Conservation (phyloP, 1,140 invertebrate genomes). For the Sesamia nonagrioides region DNA sequence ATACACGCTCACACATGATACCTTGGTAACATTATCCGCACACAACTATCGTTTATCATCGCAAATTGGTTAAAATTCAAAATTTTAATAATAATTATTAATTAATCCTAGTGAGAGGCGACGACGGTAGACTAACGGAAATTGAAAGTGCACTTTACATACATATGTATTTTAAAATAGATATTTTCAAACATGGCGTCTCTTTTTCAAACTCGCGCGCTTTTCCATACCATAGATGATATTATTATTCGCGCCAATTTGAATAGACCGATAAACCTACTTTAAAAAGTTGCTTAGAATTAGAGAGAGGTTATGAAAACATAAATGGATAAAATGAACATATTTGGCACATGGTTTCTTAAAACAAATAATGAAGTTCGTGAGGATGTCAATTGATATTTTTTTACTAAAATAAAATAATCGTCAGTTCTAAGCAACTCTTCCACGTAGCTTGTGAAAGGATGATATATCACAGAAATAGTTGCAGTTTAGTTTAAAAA, state of each 20-base stretch:
- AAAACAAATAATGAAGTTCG: constrained; percentile 39
- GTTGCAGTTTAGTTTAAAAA: constrained; percentile 55
- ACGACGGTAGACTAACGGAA: constrained; percentile 67
- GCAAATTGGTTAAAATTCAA: constrained; percentile 74
- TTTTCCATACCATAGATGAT: constrained; percentile 10
- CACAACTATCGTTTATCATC: constrained; percentile 55
- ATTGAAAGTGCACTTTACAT: constrained; percentile 73
- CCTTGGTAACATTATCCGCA: constrained; percentile 56
- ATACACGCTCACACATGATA: constrained; percentile 57
- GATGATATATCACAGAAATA: constrained; percentile 76
- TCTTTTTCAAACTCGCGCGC: constrained; percentile 23
- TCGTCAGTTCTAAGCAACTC: constrained; percentile 54
- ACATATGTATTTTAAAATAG: constrained; percentile 51
- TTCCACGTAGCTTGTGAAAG: constrained; percentile 57
- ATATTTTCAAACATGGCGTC: constrained; percentile 48
- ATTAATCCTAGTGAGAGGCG: constrained; percentile 71
- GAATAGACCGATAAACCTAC: constrained; percentile 32
- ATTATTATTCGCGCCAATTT: constrained; percentile 36
- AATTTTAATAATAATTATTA: constrained; percentile 67
- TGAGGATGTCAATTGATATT: constrained; percentile 24
- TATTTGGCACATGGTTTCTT: constrained; percentile 59
- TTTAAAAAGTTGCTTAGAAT: constrained; percentile 42
- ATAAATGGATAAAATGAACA: constrained; percentile 29
- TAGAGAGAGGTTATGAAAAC: constrained; percentile 1
- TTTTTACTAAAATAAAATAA: not conserved